Evolutionary conservation across 2,888 invertebrate genomes (phyloP), one percentile per base, ranked within the genome.

Genomic region (Nymphalis c-album): DNA sequence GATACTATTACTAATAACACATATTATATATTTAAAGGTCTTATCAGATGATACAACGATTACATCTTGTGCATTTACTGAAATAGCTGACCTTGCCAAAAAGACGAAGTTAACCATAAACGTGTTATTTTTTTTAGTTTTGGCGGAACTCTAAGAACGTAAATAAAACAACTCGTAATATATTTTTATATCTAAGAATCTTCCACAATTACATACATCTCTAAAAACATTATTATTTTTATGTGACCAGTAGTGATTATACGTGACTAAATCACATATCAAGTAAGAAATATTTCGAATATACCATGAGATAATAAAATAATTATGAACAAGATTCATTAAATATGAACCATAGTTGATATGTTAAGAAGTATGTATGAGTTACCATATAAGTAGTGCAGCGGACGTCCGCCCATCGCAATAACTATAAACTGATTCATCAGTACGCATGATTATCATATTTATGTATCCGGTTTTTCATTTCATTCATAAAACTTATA

Each of bases 381-480:
- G 58, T 51, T 64, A 40, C 75, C 77, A 71, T 75, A 75, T 75
- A 73, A 70, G 73, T 71, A 72, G 71, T 71, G 64, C 72, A 72
- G 71, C 74, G 76, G 75, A 75, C 72, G 71, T 78, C 76, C 73
- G 76, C 66, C 70, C 53, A 63, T 61, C 65, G 74, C 73, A 73
- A 75, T 76, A 76, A 72, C 71, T 76, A 72, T 76, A 74, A 73
- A 75, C 74, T 74, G 75, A 75, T 73, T 76, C 73, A 74, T 75
- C 74, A 75, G 69, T 68, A 71, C 68, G 60, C 68, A 66, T 71
- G 68, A 71, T 69, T 64, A 65, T 67, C 67, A 69, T 73, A 70
- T 71, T 68, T 70, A 71, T 70, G 70, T 68, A 64, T 73, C 71
- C 73, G 72, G 69, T 63, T 70, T 69, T 68, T 71, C 60, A 60